A percentile compares a stretch with the other conserved stretches of the same genome.
These are phyloP conservation scores for Arnoldichthys spilopterus DNA, from an alignment of 2,797 vertebrate species.

Conservation along the genomic window DNA sequence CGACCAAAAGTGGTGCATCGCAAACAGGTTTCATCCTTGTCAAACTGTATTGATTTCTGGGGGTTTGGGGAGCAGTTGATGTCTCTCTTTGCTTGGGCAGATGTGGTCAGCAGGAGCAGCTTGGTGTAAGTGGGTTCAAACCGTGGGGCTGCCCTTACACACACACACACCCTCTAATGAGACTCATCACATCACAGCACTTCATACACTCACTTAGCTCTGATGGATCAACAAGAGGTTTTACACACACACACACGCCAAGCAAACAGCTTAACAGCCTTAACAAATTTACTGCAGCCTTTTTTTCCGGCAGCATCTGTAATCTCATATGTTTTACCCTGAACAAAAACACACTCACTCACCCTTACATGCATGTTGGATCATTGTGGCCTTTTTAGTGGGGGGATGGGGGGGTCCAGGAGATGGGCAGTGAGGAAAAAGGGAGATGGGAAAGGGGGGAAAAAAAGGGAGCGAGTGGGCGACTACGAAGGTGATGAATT, in stretches of 20 bases:
- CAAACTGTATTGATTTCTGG: conserved; percentile 80
- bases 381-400: conserved; percentile 28
- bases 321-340: background rate
- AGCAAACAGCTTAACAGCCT: too few species aligned
- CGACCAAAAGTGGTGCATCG: conserved; percentile 73
- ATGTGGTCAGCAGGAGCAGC: conserved; percentile 64
- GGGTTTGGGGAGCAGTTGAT: conserved; percentile 73
- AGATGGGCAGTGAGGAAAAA: conserved; percentile 26
- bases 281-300: too few species aligned
- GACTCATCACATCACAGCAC: background rate
- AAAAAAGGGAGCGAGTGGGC: conserved; percentile 46
- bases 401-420: background rate
- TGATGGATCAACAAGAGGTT: background rate
- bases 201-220: background rate
- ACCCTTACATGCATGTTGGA: conserved; percentile 35
- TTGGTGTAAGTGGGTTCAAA: conserved; percentile 46
- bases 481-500: conserved; percentile 69
- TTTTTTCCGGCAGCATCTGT: too few species aligned
- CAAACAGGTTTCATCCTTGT: conserved; percentile 78
- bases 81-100: conserved; percentile 72
- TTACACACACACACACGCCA: too few species aligned
- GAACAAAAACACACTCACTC: background rate
- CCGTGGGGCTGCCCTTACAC: conserved; percentile 11
- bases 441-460: conserved; percentile 39
- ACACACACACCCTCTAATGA: background rate